These are phyloP conservation scores for Sebastes trivittatus DNA, from an alignment of 2,797 vertebrate genomes.

Conservation along the genomic window DNA sequence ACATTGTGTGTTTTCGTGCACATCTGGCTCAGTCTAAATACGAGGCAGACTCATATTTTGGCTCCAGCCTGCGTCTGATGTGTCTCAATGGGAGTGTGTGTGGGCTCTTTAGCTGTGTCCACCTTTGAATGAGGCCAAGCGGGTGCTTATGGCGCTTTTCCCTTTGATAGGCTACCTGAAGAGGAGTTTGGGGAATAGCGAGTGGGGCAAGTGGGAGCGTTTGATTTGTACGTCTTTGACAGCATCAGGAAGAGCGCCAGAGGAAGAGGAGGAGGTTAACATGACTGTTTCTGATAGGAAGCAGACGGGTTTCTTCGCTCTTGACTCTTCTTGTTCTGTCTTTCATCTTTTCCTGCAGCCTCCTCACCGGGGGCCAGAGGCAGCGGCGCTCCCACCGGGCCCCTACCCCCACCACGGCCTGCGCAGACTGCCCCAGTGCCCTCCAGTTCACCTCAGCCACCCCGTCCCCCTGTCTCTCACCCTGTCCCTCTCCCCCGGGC, in stretches of 20 bases:
- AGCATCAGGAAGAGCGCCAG: conserved; percentile 16
- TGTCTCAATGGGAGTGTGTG: conserved; percentile 31
- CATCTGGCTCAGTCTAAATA: conserved; percentile 53
- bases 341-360: conserved; percentile 73
- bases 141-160: neutral
- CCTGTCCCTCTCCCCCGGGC: conserved; percentile 62
- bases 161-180: conserved; percentile 34
- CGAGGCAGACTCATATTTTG: conserved; percentile 39
- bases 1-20: conserved; percentile 29
- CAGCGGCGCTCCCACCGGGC: conserved; percentile 45
- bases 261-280: conserved; percentile 46
- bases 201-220: conserved; percentile 20
- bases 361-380: conserved; percentile 68
- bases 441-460: conserved; percentile 84
- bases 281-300: conserved; percentile 59
- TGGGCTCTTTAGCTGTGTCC: conserved; percentile 40
- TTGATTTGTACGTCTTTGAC: conserved; percentile 65
- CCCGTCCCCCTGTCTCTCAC: conserved; percentile 71
- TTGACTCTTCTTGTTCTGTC: conserved; percentile 24
- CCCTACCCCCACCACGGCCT: conserved; percentile 77
- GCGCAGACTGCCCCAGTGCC: conserved; percentile 80
- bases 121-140: conserved; percentile 28
- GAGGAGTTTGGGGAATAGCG: conserved; percentile 12
- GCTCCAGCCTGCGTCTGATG: conserved; percentile 26
- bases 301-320: conserved; percentile 33